phyloP scores from a whole-genome alignment of 2,888 invertebrate species.

The Tupiocoris notatus region DNA sequence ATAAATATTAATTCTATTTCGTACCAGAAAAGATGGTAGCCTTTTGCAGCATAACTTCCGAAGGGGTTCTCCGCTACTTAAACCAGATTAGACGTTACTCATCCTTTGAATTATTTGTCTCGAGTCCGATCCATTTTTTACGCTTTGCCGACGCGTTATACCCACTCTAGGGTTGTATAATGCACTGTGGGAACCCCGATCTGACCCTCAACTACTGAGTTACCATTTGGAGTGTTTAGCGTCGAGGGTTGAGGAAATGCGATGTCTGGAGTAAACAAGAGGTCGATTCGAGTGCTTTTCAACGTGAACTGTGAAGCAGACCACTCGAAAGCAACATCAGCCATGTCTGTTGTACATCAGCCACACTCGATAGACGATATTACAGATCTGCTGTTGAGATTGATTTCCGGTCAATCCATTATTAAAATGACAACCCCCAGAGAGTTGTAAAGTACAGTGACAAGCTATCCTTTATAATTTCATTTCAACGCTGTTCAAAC shows the following conservation, averaged over 20 bases:
- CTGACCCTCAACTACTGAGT: constrained; percentile 30
- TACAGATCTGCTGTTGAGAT: no score
- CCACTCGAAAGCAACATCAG: constrained; percentile 2
- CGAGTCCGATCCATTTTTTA: constrained; percentile 40
- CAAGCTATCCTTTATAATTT: no score
- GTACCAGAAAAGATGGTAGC: not conserved
- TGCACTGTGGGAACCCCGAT: constrained; percentile 20
- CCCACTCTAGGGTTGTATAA: constrained; percentile 9
- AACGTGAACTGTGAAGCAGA: constrained; percentile 16
- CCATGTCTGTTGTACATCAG: no score
- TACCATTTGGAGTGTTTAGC: not conserved
- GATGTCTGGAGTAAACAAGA: constrained; percentile 24
- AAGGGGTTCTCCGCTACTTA: constrained; percentile 1
- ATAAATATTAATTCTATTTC: constrained; percentile 40
- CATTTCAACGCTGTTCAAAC: no score
- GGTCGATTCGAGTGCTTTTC: constrained; percentile 32
- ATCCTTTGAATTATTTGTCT: constrained; percentile 34
- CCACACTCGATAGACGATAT: no score
- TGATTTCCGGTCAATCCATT: no score
- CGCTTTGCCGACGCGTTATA: constrained; percentile 8
- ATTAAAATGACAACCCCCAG: no score
- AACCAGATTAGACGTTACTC: constrained; percentile 34
- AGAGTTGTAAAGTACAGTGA: no score
- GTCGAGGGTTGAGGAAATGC: not conserved
- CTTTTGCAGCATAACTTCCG: no score